A percentile compares a stretch with the other conserved stretches of the same genome.
These are phyloP conservation scores for Gymnocheta viridis DNA, from an alignment of 2,888 invertebrate species.

Conservation along the genomic window DNA sequence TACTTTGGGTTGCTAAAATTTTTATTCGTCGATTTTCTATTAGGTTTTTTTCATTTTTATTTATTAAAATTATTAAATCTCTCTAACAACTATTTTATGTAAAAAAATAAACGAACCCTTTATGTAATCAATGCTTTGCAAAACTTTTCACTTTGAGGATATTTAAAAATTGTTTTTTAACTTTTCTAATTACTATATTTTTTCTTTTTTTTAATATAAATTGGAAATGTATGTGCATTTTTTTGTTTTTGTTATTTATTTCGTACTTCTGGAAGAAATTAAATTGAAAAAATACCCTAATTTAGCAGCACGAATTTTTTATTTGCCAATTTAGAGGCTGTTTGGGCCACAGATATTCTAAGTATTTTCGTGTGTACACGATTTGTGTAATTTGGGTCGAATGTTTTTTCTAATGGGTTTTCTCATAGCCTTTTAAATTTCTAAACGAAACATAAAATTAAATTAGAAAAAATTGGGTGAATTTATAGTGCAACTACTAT, in stretches of 20 bases:
- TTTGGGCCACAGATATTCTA: constrained; percentile 17
- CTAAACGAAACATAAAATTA: background rate
- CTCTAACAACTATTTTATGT: background rate
- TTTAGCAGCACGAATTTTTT: constrained; percentile 35
- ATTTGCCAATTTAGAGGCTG: constrained; percentile 9
- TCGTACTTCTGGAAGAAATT: background rate
- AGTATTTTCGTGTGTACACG: background rate
- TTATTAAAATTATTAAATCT: background rate
- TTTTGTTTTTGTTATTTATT: background rate
- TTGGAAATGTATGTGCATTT: background rate
- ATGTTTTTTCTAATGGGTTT: constrained; percentile 1
- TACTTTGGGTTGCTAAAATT: background rate
- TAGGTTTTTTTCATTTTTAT: background rate
- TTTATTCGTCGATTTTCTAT: background rate
- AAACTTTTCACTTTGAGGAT: background rate
- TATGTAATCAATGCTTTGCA: constrained; percentile 15
- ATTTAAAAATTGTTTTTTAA: too few species aligned
- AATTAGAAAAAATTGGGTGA: background rate
- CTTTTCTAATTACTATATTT: too few species aligned
- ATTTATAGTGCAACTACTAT: too few species aligned
- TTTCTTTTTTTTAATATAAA: too few species aligned
- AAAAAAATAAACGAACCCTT: background rate
- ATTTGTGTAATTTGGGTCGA: background rate
- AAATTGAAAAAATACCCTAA: background rate
- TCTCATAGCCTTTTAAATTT: background rate